These are phyloP conservation scores for Platysteira castanea DNA, from an alignment of 2,113 vertebrate species.

Conservation along the genomic window DNA sequence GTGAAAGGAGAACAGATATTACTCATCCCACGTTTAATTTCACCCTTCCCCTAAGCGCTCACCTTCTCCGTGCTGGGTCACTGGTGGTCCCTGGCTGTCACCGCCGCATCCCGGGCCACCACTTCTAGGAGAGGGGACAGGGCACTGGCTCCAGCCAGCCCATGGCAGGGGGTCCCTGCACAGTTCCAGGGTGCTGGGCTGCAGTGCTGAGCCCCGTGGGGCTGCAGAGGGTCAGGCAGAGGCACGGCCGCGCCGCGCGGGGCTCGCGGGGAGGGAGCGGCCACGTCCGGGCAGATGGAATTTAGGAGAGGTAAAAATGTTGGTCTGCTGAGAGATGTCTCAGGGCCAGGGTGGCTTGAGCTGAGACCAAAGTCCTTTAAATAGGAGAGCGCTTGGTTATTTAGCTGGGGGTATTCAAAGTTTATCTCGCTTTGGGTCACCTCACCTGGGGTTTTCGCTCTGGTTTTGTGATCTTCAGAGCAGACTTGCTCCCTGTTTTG, in stretches of 20 bases:
- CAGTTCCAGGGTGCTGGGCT: background rate
- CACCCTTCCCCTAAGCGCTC: background rate
- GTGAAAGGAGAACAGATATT: background rate
- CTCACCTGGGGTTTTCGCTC: slow-evolving; percentile 18
- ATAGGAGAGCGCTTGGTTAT: slow-evolving; percentile 22
- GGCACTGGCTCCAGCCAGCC: background rate
- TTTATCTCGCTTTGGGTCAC: slow-evolving; percentile 10
- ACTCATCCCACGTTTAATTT: background rate
- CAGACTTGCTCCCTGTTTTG: slow-evolving; percentile 10
- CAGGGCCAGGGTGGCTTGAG: background rate
- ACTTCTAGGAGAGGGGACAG: background rate
- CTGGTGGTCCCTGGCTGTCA: background rate
- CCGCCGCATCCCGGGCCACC: background rate
- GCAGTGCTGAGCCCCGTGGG: background rate
- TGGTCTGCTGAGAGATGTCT: background rate
- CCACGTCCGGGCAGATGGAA: background rate
- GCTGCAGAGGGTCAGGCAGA: background rate
- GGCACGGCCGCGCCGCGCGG: background rate
- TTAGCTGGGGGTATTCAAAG: slow-evolving; percentile 47
- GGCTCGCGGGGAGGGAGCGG: background rate
- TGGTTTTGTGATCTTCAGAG: slow-evolving; percentile 7
- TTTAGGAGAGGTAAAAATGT: slow-evolving; percentile 39
- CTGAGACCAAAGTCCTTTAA: slow-evolving; percentile 35
- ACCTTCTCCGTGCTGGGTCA: background rate
- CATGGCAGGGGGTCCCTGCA: background rate